Percentiles rank a stretch among this genome's conserved stretches.
These are phyloP conservation scores for Hylomyscus alleni DNA, from an alignment of 2,797 vertebrate genomes.

Conservation along the genomic window DNA sequence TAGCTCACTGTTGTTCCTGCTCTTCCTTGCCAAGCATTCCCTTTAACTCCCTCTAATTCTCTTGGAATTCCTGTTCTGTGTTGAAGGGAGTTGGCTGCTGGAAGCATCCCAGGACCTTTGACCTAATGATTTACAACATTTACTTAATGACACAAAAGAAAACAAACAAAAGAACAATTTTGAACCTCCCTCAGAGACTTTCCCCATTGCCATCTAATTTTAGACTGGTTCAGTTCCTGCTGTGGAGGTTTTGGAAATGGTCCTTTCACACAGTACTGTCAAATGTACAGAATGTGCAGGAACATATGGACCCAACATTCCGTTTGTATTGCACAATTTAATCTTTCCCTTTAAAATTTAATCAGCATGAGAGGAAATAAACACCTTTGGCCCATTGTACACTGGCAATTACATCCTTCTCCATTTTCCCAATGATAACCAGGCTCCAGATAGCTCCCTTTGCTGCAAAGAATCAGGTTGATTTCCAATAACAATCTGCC, in stretches of 20 bases:
- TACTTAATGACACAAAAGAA: constrained; percentile 76
- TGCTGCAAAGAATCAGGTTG: neutral
- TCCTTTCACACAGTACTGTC: constrained; percentile 53
- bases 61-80: constrained; percentile 17
- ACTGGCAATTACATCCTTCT: constrained; percentile 65
- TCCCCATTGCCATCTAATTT: constrained; percentile 76
- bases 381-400: constrained; percentile 26
- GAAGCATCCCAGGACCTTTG: constrained; percentile 72
- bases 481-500: constrained; percentile 9
- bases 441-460: constrained; percentile 47
- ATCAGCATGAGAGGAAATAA: constrained; percentile 65
- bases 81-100: constrained; percentile 75
- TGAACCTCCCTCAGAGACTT: constrained; percentile 69
- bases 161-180: constrained; percentile 82
- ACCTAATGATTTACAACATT: constrained; percentile 75
- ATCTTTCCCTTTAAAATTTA: constrained; percentile 76
- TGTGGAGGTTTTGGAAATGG: constrained; percentile 21
- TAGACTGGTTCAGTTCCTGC: constrained; percentile 76
- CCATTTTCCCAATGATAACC: constrained; percentile 48
- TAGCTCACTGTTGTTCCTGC: neutral
- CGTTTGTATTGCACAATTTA: constrained; percentile 62
- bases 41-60: constrained; percentile 10
- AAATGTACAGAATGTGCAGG: constrained; percentile 43
- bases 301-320: constrained; percentile 59
- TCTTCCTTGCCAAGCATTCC: neutral